Conservation (phyloP, 2,797 vertebrate genomes). For the Clamator glandarius region DNA sequence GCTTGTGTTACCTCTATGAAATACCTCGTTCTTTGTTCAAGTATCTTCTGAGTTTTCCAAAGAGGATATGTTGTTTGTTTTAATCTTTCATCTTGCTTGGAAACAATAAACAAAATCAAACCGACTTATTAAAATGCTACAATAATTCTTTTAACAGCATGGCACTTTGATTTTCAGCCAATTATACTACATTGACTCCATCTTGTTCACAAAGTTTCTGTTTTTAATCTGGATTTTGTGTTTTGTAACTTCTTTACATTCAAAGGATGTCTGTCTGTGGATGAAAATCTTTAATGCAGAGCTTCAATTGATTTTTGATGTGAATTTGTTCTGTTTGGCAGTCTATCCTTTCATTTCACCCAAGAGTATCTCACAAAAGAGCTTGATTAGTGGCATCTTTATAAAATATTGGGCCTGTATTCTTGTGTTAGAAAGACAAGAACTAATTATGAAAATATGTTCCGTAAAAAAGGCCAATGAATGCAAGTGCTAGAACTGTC, state of each 20-base stretch:
- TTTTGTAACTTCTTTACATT: not conserved
- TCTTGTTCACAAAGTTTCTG: not conserved
- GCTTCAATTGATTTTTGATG: not conserved
- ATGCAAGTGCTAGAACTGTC: not conserved
- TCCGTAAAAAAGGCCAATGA: not conserved
- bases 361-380: not conserved
- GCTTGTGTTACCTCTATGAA: not conserved
- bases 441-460: not conserved
- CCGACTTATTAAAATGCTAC: not conserved
- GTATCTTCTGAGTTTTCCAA: not conserved
- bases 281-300: constrained; percentile 8
- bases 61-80: not conserved
- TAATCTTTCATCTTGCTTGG: not conserved
- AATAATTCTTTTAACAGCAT: not conserved
- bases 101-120: not conserved
- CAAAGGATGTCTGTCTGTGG: not conserved
- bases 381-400: not conserved
- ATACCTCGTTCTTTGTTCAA: not conserved
- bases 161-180: not conserved
- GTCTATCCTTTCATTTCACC: not conserved
- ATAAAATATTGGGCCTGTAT: not conserved
- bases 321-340: not conserved
- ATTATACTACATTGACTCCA: not conserved
- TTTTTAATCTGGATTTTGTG: constrained; percentile 9
- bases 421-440: not conserved